Base-by-base conservation (phyloP, 2,888 invertebrate species). In the Drosophila subsilvestris region DNA sequence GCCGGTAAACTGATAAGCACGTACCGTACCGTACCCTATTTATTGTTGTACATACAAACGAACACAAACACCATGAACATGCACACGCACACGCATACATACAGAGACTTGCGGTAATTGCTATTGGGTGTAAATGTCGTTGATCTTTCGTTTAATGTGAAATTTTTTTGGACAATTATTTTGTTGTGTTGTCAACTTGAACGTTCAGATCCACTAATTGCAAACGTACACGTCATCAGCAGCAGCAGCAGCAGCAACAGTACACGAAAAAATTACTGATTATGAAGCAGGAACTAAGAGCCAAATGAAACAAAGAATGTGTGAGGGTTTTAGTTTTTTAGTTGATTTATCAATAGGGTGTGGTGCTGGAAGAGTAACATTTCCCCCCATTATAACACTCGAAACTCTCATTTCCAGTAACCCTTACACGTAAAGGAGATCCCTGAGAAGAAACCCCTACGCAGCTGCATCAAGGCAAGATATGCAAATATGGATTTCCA, bases 401-500 rank as follows among this genome's bases (percentile, higher is more conserved):
- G 37, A 2, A n/a, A 7, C 37, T 37, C 32, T 37, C 14, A 7
- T 32, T 66, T 74, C 1, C 58, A 79, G 72, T 68, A 63, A 58
- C 49, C 59, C 22, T 47, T 47, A 58, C 47, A 63, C 29, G 44
- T 37, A 37, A 45, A 70, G 32, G 73, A 72, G 27, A 61, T 50
- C 57, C 37, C 58, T 44, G 48, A 62, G 49, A 72, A 66, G 58
- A 63, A 63, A 68, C 59, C 50, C n/a, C 37, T 2, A 14, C 6
- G 14, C 14, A 37, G 37, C 37, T 37, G 37, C 37, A 37, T 47
- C 27, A 53, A 55, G 67, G 70, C 51, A 88, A 89, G 88, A 72
- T 90, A 91, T 91, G 91, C 90, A 91, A 91, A 90, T 80, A 92
- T 92, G 92, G 92, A 92, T 88, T 90, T 92, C 68, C 91, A 92